Conservation (phyloP, 2,888 invertebrate species). For the Hyles lineata region DNA sequence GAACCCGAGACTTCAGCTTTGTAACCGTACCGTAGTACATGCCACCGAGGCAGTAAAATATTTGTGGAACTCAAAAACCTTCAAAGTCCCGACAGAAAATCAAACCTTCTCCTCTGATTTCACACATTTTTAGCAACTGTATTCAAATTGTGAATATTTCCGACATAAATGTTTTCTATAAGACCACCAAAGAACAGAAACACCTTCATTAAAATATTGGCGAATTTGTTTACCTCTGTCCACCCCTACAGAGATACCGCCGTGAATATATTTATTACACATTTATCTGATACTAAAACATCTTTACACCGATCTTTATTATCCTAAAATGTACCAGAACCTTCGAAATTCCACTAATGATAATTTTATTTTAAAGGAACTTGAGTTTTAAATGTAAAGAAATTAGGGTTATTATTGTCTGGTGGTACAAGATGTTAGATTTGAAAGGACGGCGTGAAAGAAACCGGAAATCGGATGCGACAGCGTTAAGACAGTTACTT, state of each 20-base stretch:
- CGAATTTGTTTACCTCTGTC: background rate
- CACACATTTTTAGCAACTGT: no score
- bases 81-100: no score
- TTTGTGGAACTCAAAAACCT: no score
- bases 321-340: background rate
- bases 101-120: no score
- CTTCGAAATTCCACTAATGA: background rate
- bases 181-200: no score
- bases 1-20: no score
- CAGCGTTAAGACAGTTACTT: constrained; percentile 54
- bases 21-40: no score
- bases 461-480: constrained; percentile 63
- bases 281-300: constrained; percentile 1
- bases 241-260: background rate
- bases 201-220: no score
- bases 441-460: constrained; percentile 54
- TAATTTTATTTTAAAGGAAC: background rate
- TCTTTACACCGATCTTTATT: background rate
- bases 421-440: constrained; percentile 27
- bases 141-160: no score
- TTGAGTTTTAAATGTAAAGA: background rate
- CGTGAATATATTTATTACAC: background rate
- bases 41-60: no score
- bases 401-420: background rate
- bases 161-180: no score